These are phyloP conservation scores for Cantharis lateralis DNA, from an alignment of 2,888 invertebrate genomes.

Conservation along the genomic window DNA sequence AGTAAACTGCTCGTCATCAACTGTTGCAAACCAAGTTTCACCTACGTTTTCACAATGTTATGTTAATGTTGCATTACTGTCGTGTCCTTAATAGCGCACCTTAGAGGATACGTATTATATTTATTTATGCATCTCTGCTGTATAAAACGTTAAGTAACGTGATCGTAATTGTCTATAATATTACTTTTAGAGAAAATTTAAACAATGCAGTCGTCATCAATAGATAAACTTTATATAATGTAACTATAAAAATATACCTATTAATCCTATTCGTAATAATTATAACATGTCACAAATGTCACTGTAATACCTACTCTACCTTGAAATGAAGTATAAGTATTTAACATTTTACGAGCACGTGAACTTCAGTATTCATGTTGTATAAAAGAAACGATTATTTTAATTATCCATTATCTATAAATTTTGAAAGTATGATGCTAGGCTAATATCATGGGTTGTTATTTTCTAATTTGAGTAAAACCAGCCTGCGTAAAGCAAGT, in stretches of 20 bases:
- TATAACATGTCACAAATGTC: not conserved
- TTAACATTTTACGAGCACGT: not conserved
- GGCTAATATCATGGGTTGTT: not conserved
- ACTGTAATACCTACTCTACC: not conserved
- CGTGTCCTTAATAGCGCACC: too few species aligned
- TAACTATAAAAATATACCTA: not conserved
- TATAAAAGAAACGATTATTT: slow-evolving; percentile 7
- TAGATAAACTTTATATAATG: not conserved
- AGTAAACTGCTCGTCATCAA: too few species aligned
- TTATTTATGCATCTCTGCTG: too few species aligned
- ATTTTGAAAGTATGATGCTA: not conserved
- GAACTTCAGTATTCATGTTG: not conserved
- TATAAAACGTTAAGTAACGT: too few species aligned
- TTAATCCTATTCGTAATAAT: not conserved
- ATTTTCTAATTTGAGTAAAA: not conserved
- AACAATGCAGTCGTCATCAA: not conserved
- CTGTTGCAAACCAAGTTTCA: too few species aligned
- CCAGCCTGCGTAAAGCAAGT: not conserved
- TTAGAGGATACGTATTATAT: too few species aligned
- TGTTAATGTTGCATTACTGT: too few species aligned
- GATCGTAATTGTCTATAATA: too few species aligned
- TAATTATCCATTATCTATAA: not conserved
- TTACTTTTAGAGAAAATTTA: too few species aligned
- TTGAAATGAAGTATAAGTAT: not conserved
- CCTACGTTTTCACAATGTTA: too few species aligned